Conservation (phyloP, 2,113 vertebrate species). For the Mustelus asterias region DNA sequence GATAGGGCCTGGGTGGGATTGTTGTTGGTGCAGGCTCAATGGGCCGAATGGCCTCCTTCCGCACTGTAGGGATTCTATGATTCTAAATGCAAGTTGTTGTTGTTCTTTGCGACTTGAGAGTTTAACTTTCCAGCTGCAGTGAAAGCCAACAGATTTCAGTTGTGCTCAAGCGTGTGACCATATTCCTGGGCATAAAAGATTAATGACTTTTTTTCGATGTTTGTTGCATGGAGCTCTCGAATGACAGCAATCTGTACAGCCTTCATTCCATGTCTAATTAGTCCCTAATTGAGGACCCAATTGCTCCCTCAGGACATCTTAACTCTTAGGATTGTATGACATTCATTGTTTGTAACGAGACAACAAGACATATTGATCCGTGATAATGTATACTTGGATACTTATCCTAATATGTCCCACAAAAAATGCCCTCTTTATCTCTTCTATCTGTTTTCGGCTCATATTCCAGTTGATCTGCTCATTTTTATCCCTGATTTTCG, state of each 20-base stretch:
- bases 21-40: too few relatives aligned
- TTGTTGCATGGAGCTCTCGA: neutral
- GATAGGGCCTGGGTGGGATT: too few relatives aligned
- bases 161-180: neutral
- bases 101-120: neutral
- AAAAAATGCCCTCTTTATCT: neutral
- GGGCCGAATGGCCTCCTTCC: too few relatives aligned
- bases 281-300: neutral
- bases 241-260: neutral
- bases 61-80: too few relatives aligned
- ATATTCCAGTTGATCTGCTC: neutral
- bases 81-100: neutral
- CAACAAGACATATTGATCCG: constrained; percentile 3
- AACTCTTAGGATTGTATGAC: neutral
- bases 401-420: neutral
- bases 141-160: neutral
- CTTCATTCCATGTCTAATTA: constrained; percentile 12
- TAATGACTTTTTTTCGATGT: neutral
- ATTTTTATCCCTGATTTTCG: neutral
- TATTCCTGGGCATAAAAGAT: neutral
- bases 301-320: constrained; percentile 23
- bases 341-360: neutral
- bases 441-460: neutral
- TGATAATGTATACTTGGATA: neutral
- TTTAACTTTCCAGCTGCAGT: neutral